Conservation (phyloP, 2,113 vertebrate species). For the Felis catus region F.catus_Fca126_mat1.0 CM031427.1:12563501-12564000, state of each 20-base stretch:
- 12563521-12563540: not conserved
- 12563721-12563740: not conserved
- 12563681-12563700: not conserved
- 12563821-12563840: not conserved
- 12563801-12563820: not conserved
- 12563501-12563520: not conserved
- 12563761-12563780: not conserved
- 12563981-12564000: not conserved
- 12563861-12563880: not conserved
- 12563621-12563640: not conserved
- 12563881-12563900: not conserved
- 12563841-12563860: not conserved
- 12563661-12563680: not conserved
- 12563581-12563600: too few relatives aligned
- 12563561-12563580: rapidly evolving
- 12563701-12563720: not conserved
- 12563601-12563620: rapidly evolving
- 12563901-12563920: not conserved
- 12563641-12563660: not conserved
- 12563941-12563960: not conserved
- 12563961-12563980: not conserved
- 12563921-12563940: not conserved
- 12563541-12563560: not conserved
- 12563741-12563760: not conserved
- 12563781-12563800: not conserved